A percentile compares a stretch with the other conserved stretches of the same genome.
These are phyloP conservation scores for Eristalis tenax DNA, from an alignment of 2,888 invertebrate species.

Conservation along the genomic window DNA sequence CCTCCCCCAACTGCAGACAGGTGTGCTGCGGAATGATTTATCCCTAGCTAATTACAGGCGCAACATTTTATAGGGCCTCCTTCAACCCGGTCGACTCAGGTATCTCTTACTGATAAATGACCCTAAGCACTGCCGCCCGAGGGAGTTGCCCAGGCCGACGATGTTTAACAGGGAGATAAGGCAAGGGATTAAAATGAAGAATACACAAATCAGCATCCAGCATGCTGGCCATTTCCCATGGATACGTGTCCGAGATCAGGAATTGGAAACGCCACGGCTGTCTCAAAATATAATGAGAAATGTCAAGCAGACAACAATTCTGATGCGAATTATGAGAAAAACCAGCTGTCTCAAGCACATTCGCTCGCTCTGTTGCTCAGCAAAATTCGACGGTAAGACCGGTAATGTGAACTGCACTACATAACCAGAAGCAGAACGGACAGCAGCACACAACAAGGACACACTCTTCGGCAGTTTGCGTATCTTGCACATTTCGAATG, in stretches of 20 bases:
- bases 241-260: constrained; percentile 33
- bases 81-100: constrained; percentile 4
- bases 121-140: constrained; percentile 11
- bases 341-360: not conserved
- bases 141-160: not conserved
- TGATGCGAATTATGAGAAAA: not conserved
- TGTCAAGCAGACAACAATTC: constrained; percentile 39
- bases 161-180: constrained; percentile 42
- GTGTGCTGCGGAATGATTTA: constrained; percentile 47
- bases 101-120: constrained; percentile 23
- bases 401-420: constrained; percentile 10
- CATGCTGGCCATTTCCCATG: not conserved
- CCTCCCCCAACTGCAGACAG: constrained; percentile 9
- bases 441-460: not conserved
- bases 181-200: constrained; percentile 10
- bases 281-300: constrained; percentile 37
- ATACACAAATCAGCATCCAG: not conserved
- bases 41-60: constrained; percentile 56
- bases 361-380: constrained; percentile 42
- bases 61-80: constrained; percentile 49
- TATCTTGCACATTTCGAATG: constrained; percentile 26
- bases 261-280: constrained; percentile 20
- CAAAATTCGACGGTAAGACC: constrained; percentile 26
- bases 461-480: constrained; percentile 8
- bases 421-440: not conserved